phyloP scores from a whole-genome alignment of 2,888 invertebrate species.

The Malacosoma neustria region DNA sequence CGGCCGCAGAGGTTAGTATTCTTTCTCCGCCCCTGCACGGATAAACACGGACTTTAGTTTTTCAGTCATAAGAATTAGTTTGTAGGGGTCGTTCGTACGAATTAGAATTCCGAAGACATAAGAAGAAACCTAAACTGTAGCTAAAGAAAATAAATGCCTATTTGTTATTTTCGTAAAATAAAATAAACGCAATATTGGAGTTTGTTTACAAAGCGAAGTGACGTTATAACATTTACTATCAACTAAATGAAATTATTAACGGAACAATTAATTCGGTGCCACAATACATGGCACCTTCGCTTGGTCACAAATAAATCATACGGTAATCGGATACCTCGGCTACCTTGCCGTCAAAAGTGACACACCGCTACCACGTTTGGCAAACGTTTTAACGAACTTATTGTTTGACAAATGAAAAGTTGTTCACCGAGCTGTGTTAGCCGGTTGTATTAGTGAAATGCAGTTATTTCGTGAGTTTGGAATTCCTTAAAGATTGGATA shows the following conservation, averaged over 20 bases:
- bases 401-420: not conserved
- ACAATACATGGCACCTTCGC: conserved; percentile 32
- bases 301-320: conserved; percentile 38
- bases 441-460: not conserved
- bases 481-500: not conserved
- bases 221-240: conserved; percentile 8
- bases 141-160: too few species aligned
- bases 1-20: too few species aligned
- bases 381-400: conserved; percentile 5
- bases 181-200: too few species aligned
- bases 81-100: too few species aligned
- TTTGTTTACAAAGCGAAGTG: too few species aligned
- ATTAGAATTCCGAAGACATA: too few species aligned
- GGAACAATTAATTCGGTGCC: conserved; percentile 41
- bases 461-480: conserved; percentile 1
- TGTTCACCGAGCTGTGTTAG: not conserved
- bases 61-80: too few species aligned
- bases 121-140: too few species aligned
- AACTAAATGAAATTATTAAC: conserved; percentile 36
- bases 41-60: too few species aligned
- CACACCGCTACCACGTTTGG: conserved; percentile 12
- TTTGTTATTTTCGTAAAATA: too few species aligned
- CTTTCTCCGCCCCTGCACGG: too few species aligned
- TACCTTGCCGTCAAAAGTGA: conserved; percentile 22
- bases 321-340: conserved; percentile 36